These are phyloP conservation scores for Solea solea DNA, from an alignment of 2,113 vertebrate genomes.

Conservation along the genomic window DNA sequence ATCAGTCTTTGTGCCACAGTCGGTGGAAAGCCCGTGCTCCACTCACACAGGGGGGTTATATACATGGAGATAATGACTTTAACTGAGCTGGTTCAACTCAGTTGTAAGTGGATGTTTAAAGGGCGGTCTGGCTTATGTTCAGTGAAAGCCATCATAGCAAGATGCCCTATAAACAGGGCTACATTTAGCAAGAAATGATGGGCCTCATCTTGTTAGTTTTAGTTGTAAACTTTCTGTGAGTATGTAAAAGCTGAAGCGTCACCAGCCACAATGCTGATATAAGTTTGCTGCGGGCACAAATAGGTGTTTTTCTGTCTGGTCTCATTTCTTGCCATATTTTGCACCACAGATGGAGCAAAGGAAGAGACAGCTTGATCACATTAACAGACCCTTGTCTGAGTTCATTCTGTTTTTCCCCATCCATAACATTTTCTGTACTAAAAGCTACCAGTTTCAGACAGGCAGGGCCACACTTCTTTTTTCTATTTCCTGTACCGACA, in stretches of 20 bases:
- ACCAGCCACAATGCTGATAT: background rate
- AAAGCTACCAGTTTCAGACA: conserved; percentile 21
- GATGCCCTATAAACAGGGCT: background rate
- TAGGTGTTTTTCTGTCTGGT: background rate
- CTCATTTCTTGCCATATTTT: conserved; percentile 19
- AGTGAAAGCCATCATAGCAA: background rate
- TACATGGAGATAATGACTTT: too few relatives aligned
- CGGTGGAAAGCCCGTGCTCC: background rate
- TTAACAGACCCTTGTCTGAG: conserved; percentile 55
- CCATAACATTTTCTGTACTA: conserved; percentile 33
- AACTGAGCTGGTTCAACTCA: too few relatives aligned
- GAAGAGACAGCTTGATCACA: conserved; percentile 37
- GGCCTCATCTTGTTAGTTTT: background rate
- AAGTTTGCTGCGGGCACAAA: background rate
- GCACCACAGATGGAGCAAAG: conserved; percentile 16
- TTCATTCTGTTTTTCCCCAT: conserved; percentile 10
- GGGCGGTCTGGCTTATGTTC: too few relatives aligned
- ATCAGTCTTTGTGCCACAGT: background rate
- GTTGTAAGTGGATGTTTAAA: too few relatives aligned
- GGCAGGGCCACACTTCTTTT: conserved; percentile 3
- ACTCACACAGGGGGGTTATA: background rate
- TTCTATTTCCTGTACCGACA: conserved; percentile 20
- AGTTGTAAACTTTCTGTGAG: background rate
- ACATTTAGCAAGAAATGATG: background rate
- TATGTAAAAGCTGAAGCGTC: background rate